A percentile compares a stretch with the other conserved stretches of the same genome.
These are phyloP conservation scores for Bolinopsis microptera DNA, from an alignment of 37 sponge, comb jelly and placozoan species.

Conservation along the genomic window DNA sequence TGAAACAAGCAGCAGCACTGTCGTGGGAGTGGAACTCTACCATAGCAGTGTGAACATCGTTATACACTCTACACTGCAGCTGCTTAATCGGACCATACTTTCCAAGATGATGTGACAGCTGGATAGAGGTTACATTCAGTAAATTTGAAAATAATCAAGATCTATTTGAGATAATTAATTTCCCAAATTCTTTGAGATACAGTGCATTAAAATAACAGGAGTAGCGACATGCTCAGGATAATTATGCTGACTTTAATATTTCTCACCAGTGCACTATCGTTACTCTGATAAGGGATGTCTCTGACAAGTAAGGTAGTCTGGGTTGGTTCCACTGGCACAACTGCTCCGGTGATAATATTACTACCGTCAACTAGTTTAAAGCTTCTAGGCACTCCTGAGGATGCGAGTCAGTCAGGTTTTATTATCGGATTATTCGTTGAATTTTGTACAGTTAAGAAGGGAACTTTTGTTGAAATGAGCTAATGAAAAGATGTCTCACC, in stretches of 20 bases:
- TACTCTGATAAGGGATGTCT: conserved; percentile 34
- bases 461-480: too few species aligned
- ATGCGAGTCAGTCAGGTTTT: too few species aligned
- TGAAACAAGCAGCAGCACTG: conserved; percentile 38
- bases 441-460: too few species aligned
- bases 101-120: conserved; percentile 51
- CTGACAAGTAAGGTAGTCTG: conserved; percentile 25
- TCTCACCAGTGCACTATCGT: conserved; percentile 47
- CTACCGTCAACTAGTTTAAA: conserved; percentile 27
- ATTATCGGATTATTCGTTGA: too few species aligned
- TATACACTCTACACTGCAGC: conserved; percentile 57
- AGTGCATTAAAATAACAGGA: too few species aligned
- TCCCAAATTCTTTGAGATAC: too few species aligned
- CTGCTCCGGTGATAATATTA: conserved; percentile 41
- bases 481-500: too few species aligned
- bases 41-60: conserved; percentile 38
- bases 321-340: background rate
- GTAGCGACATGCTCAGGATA: too few species aligned
- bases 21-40: conserved; percentile 42
- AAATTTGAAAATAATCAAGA: too few species aligned
- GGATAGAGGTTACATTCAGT: background rate
- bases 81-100: conserved; percentile 50
- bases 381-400: background rate
- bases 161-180: too few species aligned
- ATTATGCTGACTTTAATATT: background rate